These are phyloP conservation scores for Ophioninae sp. DNA, from an alignment of 2,888 invertebrate genomes.

Conservation along the genomic window DNA sequence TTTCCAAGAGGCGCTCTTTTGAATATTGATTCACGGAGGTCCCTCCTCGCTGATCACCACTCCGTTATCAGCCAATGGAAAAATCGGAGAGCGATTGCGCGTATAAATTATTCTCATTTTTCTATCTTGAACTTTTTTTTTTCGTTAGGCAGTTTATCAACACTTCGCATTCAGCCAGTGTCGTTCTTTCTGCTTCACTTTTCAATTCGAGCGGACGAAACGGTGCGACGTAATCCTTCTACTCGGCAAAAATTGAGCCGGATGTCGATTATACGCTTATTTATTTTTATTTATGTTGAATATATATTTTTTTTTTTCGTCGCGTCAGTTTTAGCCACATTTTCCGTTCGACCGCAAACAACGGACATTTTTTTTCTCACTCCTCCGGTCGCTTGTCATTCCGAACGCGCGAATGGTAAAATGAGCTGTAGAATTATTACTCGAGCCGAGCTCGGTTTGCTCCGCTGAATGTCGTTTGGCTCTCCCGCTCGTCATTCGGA, in stretches of 20 bases:
- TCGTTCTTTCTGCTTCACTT: neutral
- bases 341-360: neutral
- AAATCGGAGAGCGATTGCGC: neutral
- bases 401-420: neutral
- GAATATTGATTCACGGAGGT: slow-evolving; percentile 1
- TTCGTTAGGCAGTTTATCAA: neutral
- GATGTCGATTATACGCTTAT: neutral
- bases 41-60: neutral
- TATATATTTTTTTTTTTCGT: neutral
- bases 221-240: neutral
- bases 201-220: neutral
- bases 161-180: neutral
- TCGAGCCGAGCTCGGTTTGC: neutral
- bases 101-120: neutral
- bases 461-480: neutral
- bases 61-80: slow-evolving; percentile 13
- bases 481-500: slow-evolving; percentile 35
- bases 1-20: neutral
- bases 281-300: too few species aligned
- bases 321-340: neutral
- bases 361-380: neutral
- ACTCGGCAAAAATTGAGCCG: neutral
- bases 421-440: neutral
- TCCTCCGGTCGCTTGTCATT: neutral
- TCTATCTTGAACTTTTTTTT: neutral